These are phyloP conservation scores for Fregetta grallaria DNA, from an alignment of 2,113 vertebrate species.

Conservation along the genomic window DNA sequence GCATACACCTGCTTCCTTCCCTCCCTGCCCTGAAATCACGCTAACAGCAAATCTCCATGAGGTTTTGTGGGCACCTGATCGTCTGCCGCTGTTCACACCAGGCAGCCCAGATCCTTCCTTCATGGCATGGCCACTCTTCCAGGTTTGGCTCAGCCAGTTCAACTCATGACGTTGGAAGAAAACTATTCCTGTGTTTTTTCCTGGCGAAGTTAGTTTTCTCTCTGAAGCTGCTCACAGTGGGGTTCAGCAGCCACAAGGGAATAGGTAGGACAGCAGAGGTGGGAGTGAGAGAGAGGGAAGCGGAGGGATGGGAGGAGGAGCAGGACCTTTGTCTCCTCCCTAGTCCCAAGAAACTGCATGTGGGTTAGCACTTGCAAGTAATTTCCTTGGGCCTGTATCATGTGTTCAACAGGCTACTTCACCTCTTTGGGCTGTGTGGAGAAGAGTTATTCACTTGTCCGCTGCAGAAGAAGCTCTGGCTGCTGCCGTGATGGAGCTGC, in stretches of 20 bases:
- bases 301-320: neutral
- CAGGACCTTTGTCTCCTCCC: neutral
- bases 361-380: neutral
- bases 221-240: neutral
- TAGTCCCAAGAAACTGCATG: neutral
- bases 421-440: neutral
- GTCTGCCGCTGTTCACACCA: neutral
- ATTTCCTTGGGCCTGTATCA: neutral
- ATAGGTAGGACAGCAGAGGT: neutral
- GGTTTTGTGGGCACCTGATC: neutral
- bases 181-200: neutral
- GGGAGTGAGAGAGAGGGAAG: neutral
- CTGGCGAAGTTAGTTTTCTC: neutral
- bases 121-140: fast-evolving
- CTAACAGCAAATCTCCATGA: neutral
- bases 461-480: neutral
- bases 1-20: neutral
- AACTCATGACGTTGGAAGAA: neutral
- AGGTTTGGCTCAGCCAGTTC: neutral
- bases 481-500: neutral
- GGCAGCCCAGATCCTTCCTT: neutral
- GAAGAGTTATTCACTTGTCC: neutral
- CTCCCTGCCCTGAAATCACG: neutral
- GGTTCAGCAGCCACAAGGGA: neutral
- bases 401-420: neutral